phyloP scores from a whole-genome alignment of 2,888 invertebrate genomes.

The Luffia ferchaultella region DNA sequence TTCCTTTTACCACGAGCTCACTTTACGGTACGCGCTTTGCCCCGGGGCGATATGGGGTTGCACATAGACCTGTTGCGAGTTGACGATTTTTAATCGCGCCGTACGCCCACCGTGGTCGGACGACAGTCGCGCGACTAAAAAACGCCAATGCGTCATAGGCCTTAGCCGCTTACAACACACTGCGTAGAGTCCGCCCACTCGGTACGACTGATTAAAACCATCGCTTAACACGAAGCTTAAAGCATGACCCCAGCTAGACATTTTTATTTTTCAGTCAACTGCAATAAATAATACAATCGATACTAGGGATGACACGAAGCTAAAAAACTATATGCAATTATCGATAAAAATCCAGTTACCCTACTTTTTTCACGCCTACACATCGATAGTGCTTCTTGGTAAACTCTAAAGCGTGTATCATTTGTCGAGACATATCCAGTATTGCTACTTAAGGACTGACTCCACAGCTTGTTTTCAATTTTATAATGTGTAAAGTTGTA shows the following conservation, averaged over 20 bases:
- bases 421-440: neutral
- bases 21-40: neutral
- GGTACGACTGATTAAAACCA: neutral
- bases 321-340: too few species aligned
- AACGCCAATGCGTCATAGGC: too few species aligned
- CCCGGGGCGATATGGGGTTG: neutral
- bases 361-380: constrained; percentile 8
- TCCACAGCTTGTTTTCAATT: neutral
- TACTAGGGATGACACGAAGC: too few species aligned
- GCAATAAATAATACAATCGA: too few species aligned
- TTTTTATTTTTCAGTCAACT: too few species aligned
- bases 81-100: neutral
- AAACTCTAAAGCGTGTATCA: constrained; percentile 54
- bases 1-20: constrained; percentile 14
- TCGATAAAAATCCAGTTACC: too few species aligned
- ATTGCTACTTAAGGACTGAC: neutral
- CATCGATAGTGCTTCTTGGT: constrained; percentile 64
- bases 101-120: neutral
- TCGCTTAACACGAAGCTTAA: neutral
- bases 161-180: neutral
- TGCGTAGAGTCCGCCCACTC: neutral
- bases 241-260: neutral
- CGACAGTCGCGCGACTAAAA: neutral
- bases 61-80: neutral
- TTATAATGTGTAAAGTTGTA: neutral